Evolutionary conservation across 2,797 vertebrate species (phyloP).

Genomic region (Streptopelia turtur): DNA sequence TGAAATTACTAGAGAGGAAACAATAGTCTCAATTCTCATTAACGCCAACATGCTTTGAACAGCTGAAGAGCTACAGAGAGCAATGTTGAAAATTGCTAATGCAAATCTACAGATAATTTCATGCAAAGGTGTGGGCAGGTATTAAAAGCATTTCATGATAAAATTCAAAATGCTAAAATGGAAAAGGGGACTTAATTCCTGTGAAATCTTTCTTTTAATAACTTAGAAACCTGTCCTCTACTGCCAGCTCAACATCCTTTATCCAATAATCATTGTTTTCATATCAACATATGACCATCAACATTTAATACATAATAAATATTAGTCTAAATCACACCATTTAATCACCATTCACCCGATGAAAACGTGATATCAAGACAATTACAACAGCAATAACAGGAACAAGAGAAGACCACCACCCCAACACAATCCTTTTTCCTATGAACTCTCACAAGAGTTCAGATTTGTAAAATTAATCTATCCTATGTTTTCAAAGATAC

Average conservation of each 20-base stretch:
- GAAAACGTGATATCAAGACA: neutral
- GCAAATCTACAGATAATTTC: neutral
- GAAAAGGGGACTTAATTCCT: neutral
- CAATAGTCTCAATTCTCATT: neutral
- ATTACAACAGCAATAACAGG: neutral
- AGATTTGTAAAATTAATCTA: neutral
- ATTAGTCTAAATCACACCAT: neutral
- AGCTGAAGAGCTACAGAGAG: neutral
- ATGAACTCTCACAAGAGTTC: neutral
- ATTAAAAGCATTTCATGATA: neutral
- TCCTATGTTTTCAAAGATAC: neutral
- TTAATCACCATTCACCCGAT: neutral
- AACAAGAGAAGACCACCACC: neutral
- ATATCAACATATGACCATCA: neutral
- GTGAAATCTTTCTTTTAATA: neutral
- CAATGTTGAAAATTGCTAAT: neutral
- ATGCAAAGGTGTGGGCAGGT: neutral
- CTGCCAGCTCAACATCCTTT: neutral
- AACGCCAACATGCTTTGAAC: neutral
- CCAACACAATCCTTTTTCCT: neutral
- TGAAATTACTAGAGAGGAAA: slow-evolving; percentile 10
- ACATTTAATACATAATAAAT: neutral
- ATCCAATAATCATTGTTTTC: neutral
- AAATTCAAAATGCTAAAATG: neutral
- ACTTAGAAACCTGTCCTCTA: neutral